These are phyloP conservation scores for Carettochelys insculpta DNA, from an alignment of 2,113 vertebrate species.

Conservation along the genomic window DNA sequence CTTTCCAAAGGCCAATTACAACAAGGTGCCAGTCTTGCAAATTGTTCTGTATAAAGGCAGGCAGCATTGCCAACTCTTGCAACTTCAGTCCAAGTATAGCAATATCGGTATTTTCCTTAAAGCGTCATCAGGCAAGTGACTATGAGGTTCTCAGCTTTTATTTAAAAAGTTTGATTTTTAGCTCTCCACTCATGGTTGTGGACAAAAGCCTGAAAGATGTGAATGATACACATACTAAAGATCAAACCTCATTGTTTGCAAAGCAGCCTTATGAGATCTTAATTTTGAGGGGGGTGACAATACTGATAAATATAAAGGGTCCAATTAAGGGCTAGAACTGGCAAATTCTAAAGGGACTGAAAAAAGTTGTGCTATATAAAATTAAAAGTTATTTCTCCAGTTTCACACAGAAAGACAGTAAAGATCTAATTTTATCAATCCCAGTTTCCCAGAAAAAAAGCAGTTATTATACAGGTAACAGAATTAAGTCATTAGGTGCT, in stretches of 20 bases:
- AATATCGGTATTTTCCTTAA: neutral
- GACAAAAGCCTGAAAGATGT: neutral
- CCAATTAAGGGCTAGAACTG: neutral
- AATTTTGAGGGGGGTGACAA: neutral
- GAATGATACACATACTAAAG: neutral
- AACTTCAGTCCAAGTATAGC: neutral
- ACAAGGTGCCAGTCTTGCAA: neutral
- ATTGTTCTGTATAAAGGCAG: neutral
- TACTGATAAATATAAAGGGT: neutral
- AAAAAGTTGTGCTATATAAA: neutral
- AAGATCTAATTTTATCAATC: neutral
- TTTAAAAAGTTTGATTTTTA: neutral
- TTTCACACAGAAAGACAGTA: neutral
- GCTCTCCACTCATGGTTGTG: neutral
- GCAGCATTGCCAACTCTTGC: neutral
- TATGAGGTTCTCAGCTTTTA: neutral
- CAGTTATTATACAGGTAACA: neutral
- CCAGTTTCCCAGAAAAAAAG: neutral
- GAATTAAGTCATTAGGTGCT: neutral
- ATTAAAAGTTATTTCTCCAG: neutral
- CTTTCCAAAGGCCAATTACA: neutral
- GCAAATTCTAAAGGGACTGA: neutral
- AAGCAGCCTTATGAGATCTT: neutral
- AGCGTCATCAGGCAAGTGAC: neutral
- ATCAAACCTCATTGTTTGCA: neutral